A percentile compares a stretch with the other conserved stretches of the same genome.
phyloP scores from a whole-genome alignment of 2,888 invertebrate genomes.

The Drosophila formosana region DNA sequence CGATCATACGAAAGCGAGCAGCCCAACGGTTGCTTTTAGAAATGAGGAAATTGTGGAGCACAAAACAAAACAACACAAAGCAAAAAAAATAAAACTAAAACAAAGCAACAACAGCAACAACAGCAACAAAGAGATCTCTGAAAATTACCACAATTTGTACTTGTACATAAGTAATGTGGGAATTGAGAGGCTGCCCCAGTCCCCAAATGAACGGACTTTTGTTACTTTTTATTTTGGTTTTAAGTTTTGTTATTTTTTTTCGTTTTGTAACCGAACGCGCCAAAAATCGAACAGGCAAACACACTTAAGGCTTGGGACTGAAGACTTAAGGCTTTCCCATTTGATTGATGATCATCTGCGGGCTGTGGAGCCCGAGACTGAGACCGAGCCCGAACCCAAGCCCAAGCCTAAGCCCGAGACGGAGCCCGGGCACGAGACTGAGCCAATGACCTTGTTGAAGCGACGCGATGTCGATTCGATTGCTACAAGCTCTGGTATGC shows the following conservation, averaged over 20 bases:
- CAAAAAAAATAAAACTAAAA: slow-evolving; percentile 1
- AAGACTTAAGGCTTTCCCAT: slow-evolving; percentile 57
- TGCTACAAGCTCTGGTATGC: not conserved
- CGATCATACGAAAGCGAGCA: slow-evolving; percentile 9
- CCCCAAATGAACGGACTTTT: slow-evolving; percentile 46
- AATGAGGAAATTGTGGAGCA: slow-evolving; percentile 79
- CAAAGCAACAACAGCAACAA: slow-evolving; percentile 37
- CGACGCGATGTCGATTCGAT: slow-evolving; percentile 2
- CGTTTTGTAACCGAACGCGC: slow-evolving; percentile 54
- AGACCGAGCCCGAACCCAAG: not conserved
- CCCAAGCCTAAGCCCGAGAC: not conserved
- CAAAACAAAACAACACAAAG: slow-evolving; percentile 35
- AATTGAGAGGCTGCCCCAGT: slow-evolving; percentile 53
- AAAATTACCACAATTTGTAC: slow-evolving; percentile 82
- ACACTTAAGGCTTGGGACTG: slow-evolving; percentile 64
- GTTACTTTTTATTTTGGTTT: slow-evolving; percentile 25
- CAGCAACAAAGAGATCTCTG: slow-evolving; percentile 77
- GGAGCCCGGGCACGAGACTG: slow-evolving; percentile 19
- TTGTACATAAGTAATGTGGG: slow-evolving; percentile 82
- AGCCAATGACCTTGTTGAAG: slow-evolving; percentile 77
- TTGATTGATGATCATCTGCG: slow-evolving; percentile 79
- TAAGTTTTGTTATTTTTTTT: slow-evolving; percentile 5
- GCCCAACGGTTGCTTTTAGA: slow-evolving; percentile 61
- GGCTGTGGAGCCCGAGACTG: slow-evolving; percentile 29
- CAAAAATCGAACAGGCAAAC: slow-evolving; percentile 76